Percentiles rank a stretch among this genome's conserved stretches.
Conservation (phyloP, 2,797 vertebrate species). For the Megalops cyprinoides region DNA sequence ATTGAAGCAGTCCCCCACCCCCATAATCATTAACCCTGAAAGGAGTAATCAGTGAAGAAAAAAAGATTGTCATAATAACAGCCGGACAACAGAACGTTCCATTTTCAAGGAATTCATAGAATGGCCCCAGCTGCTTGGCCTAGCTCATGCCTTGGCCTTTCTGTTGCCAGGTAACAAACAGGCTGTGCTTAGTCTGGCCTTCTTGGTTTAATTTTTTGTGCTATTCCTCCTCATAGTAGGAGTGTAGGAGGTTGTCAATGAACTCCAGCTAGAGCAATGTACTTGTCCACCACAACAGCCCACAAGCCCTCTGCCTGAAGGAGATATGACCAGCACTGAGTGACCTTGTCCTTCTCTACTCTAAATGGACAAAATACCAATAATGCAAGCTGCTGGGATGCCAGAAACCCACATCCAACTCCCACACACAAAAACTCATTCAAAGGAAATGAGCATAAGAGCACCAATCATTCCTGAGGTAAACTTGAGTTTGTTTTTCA, state of each 20-base stretch:
- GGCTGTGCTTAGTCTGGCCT: conserved; percentile 60
- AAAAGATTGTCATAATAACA: conserved; percentile 13
- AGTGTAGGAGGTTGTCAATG: conserved; percentile 24
- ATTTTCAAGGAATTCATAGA: conserved; percentile 24
- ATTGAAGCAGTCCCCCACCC: neutral
- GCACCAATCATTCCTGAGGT: neutral
- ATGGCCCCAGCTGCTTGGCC: conserved; percentile 18
- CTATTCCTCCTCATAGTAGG: conserved; percentile 2
- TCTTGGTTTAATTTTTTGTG: conserved; percentile 49
- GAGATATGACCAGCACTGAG: conserved; percentile 39
- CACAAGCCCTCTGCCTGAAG: conserved; percentile 51
- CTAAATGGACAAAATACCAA: conserved; percentile 43
- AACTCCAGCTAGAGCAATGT: conserved; percentile 30
- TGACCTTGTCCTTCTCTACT: conserved; percentile 59
- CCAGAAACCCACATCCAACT: conserved; percentile 45
- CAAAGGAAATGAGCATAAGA: neutral
- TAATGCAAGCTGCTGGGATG: conserved; percentile 13
- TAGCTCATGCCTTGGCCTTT: conserved; percentile 5
- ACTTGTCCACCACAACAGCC: conserved; percentile 33
- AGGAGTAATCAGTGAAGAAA: conserved; percentile 12
- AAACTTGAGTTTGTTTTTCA: conserved; percentile 5
- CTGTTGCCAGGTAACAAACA: conserved; percentile 46
- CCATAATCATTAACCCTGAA: conserved; percentile 19
- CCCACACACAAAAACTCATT: conserved; percentile 2
- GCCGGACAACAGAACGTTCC: conserved; percentile 15